phyloP scores from a whole-genome alignment of 2,797 vertebrate species.

The Mormyrops boulengeri region DNA sequence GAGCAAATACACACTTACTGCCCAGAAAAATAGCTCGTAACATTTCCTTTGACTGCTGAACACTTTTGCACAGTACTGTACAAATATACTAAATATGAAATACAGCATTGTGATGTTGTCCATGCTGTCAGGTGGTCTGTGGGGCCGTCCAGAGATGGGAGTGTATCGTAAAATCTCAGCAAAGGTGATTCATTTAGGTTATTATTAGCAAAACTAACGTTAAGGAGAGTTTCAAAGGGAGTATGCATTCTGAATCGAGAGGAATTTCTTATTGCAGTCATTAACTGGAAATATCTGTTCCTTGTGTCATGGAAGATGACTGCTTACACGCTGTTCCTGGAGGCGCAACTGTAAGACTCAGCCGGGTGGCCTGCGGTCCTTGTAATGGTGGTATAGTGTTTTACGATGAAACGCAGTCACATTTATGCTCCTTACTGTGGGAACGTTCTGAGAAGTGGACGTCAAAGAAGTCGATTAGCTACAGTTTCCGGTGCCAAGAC shows the following conservation, averaged over 20 bases:
- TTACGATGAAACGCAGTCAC: background rate
- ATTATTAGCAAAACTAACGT: background rate
- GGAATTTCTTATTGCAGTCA: background rate
- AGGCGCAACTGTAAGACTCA: background rate
- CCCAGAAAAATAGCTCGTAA: background rate
- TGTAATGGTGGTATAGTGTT: background rate
- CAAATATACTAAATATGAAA: background rate
- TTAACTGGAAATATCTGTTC: slow-evolving; percentile 8
- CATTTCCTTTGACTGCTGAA: background rate
- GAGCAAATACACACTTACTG: background rate
- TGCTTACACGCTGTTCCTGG: background rate
- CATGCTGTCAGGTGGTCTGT: background rate
- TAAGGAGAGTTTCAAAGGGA: background rate
- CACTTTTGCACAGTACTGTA: background rate
- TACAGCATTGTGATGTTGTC: background rate
- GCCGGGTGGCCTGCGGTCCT: background rate
- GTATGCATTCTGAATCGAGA: background rate
- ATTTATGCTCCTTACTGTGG: background rate
- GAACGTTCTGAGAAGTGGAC: background rate
- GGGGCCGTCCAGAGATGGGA: background rate
- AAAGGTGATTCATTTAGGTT: background rate
- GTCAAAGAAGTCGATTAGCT: background rate
- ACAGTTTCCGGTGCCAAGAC: background rate
- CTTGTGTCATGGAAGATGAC: background rate
- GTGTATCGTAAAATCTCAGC: background rate